Percentiles rank a stretch among this genome's conserved stretches.
phyloP scores from a whole-genome alignment of 2,113 vertebrate genomes.

The Carollia perspicillata region DNA sequence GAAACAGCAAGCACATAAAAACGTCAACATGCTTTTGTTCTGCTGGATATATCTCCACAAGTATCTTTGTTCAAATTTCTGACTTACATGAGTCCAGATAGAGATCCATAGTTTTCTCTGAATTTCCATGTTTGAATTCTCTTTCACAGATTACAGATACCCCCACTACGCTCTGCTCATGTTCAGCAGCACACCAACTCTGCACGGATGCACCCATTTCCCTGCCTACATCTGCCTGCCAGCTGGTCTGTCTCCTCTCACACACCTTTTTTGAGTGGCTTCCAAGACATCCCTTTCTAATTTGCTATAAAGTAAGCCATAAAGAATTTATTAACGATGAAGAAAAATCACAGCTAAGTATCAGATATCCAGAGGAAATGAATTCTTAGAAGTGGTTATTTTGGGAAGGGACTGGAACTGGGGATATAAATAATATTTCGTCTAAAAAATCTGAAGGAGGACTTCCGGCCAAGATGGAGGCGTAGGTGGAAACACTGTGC shows the following conservation, averaged over 20 bases:
- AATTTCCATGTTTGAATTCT: not conserved
- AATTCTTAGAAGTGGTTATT: not conserved
- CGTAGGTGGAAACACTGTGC: too few relatives aligned
- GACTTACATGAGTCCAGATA: not conserved
- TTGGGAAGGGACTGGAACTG: not conserved
- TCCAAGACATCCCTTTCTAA: not conserved
- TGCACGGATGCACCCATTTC: not conserved
- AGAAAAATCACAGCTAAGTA: not conserved
- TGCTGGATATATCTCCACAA: not conserved
- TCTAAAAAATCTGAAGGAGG: not conserved
- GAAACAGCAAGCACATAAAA: not conserved
- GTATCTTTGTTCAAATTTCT: not conserved
- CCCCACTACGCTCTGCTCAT: not conserved
- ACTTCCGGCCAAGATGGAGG: too few relatives aligned
- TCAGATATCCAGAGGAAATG: conserved; percentile 6
- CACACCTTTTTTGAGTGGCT: not conserved
- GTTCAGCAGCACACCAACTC: not conserved
- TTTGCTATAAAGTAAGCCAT: not conserved
- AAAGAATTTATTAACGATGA: conserved; percentile 13
- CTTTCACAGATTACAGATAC: not conserved
- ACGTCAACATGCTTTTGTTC: not conserved
- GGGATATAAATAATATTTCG: not conserved
- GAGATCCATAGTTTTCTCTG: not conserved
- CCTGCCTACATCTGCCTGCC: not conserved
- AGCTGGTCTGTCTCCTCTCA: not conserved